Base-by-base conservation (phyloP, 2,113 vertebrate genomes). In the Sander lucioperca region DNA sequence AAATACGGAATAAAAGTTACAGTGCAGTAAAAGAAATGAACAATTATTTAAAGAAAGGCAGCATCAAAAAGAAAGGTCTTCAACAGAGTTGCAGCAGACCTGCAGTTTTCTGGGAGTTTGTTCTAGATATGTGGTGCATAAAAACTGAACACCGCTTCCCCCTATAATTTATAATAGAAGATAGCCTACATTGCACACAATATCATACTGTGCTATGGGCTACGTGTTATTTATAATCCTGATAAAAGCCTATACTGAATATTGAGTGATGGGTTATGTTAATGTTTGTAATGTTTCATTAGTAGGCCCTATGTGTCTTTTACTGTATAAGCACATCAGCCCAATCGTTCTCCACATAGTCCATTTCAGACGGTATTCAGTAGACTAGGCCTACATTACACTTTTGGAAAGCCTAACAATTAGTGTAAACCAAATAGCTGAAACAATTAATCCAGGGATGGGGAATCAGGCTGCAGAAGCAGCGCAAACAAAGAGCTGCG, bases 361-460 rank as follows among this genome's bases (percentile, higher is more conserved):
- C 53, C 65, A 81, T 74, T 67, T 74, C 71, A 58, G 64, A 23
- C 30, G 18, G 39, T 43, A 25, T 80, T 74, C 57, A 87, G 51
- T 61, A 57, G 57, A 84, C 66, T 43, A 43, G 39, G 39, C 39
- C 39, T 85, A 16, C 62, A 66, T 79, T 59, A 53, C 72, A 78
- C 74, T 61, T 66, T 81, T 53, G 80, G 87, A 90, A 90, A 92
- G 71, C 71, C 83, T 88, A 87, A 88, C 87, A 86, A 85, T 91
- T 83, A 89, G 83, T 88, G 74, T 79, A 83, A 86, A 21, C 10
- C 76, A 86, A 89, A 89, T 76, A 92, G 77, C 84, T 80, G 54
- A 23, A 86, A 90, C 80, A 90, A 89, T 87, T 84, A 85, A 74
- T 81, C 30, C 74, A 36, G 50, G 82, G 57, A 89, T 87, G 85